Evolutionary conservation across 1,140 invertebrate genomes (phyloP), one percentile per base, ranked within the genome.

Genomic region (Elymnias hypermnestra): DNA sequence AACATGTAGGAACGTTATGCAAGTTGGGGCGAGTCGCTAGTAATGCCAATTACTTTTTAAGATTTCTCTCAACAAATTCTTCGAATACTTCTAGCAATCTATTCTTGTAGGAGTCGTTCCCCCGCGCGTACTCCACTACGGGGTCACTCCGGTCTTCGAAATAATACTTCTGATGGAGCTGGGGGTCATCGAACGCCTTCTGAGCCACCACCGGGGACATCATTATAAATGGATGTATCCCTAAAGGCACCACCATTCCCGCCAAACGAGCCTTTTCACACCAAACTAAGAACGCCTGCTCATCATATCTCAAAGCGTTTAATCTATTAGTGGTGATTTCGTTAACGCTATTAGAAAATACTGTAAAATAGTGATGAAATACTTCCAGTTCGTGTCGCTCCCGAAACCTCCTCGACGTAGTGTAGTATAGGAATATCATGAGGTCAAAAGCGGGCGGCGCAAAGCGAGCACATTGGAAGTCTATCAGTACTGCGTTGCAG

Each of bases 391-490:
- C 71, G 38, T 83, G 44, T 14, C 52, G 14, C 4, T 71, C 53
- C 0, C 84, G 63, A 36, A 87, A 85, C 10, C 51, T 52, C 23
- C 60, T 66, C 0, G 57, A 53, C 1, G 87, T 86, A 1, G 65
- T 84, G 17, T 81, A 21, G 37, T 86, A 85, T 2, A 87, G 39
- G 17, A 81, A 63, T 0, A 63, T 48, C 60, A 85, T 73, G 1
- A 88, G 23, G 44, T 88, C 87, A 19, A 87, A 84, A 1, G 83
- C 69, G 0, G 86, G 87, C 7, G 85, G 84, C 2, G 48, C 70
- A 49, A 86, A 87, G 6, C 83, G 19, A 21, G 19, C 19, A 37
- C 72, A 76, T 51, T 87, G 84, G 47, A 68, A 88, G 61, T 88
- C 86, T 14, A 88, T 53, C 0, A 88, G 44, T 31, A 83, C 45